Evolutionary conservation across 2,113 vertebrate genomes (phyloP).

Genomic region (Dicentrarchus labrax): DNA sequence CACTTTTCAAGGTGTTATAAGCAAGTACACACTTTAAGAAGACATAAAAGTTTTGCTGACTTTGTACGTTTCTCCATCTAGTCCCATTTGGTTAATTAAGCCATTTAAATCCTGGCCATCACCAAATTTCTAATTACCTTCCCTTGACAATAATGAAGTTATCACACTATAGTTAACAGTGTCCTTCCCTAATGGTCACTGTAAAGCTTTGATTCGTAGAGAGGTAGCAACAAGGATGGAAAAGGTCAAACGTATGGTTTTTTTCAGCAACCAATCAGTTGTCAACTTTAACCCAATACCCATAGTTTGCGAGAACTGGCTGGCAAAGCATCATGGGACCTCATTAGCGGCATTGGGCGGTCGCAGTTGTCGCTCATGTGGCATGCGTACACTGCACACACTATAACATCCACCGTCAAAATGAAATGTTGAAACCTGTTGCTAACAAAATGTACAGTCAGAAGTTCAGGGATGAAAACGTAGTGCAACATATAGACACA

Average conservation of each 20-base stretch:
- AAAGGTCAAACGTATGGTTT: conserved; percentile 35
- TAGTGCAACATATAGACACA: background rate
- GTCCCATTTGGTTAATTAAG: conserved; percentile 19
- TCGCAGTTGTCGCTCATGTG: background rate
- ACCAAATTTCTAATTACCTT: background rate
- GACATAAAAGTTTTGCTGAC: conserved; percentile 6
- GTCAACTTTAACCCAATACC: background rate
- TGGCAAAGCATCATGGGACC: conserved; percentile 51
- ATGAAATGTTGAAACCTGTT: conserved; percentile 9
- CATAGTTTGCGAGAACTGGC: background rate
- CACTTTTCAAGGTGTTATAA: conserved; percentile 11
- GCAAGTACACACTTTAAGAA: background rate
- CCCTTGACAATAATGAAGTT: background rate
- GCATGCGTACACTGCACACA: background rate
- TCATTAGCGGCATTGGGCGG: conserved; percentile 49
- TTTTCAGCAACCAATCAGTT: conserved; percentile 39
- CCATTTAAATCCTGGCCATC: background rate
- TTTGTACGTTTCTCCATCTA: background rate
- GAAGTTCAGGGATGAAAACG: background rate
- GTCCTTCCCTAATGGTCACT: conserved; percentile 8
- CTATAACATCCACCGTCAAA: background rate
- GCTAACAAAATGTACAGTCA: background rate
- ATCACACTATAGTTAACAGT: background rate
- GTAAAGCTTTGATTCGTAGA: background rate
- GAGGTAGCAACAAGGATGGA: conserved; percentile 16